These are phyloP conservation scores for Noctilio leporinus DNA, from an alignment of 2,113 vertebrate genomes.

Conservation along the genomic window DNA sequence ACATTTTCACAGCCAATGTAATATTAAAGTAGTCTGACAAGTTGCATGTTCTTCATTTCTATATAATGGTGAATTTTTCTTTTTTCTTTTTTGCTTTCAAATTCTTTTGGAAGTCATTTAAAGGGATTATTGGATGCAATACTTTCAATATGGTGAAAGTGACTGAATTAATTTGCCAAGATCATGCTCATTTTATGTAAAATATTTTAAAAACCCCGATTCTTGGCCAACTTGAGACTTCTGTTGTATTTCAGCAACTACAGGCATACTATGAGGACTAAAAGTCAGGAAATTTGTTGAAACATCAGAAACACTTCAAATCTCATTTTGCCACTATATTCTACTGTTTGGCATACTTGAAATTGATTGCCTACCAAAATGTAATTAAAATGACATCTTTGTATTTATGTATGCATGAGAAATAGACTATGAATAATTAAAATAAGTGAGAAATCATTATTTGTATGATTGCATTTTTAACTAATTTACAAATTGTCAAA, in stretches of 20 bases:
- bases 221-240: conserved; percentile 53
- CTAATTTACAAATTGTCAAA: conserved; percentile 49
- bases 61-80: background rate
- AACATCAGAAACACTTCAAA: background rate
- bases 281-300: conserved; percentile 30
- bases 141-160: conserved; percentile 52
- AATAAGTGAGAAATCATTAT: conserved; percentile 53
- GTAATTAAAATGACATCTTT: conserved; percentile 12
- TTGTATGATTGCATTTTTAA: conserved; percentile 26
- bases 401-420: conserved; percentile 8
- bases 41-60: conserved; percentile 62
- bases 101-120: conserved; percentile 62
- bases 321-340: conserved; percentile 43
- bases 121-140: conserved; percentile 62
- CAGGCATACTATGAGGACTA: conserved; percentile 1
- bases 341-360: background rate
- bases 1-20: conserved; percentile 18
- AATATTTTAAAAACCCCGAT: conserved; percentile 40
- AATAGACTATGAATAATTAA: background rate
- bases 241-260: conserved; percentile 21
- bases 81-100: conserved; percentile 29
- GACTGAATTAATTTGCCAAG: conserved; percentile 37
- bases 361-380: conserved; percentile 29
- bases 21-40: conserved; percentile 40
- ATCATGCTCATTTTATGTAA: conserved; percentile 41